A percentile compares a stretch with the other conserved stretches of the same genome.
Conservation (phyloP, 30 jellyfish, hydroid and myxozoan species). For the Turritopsis dohrnii region DNA sequence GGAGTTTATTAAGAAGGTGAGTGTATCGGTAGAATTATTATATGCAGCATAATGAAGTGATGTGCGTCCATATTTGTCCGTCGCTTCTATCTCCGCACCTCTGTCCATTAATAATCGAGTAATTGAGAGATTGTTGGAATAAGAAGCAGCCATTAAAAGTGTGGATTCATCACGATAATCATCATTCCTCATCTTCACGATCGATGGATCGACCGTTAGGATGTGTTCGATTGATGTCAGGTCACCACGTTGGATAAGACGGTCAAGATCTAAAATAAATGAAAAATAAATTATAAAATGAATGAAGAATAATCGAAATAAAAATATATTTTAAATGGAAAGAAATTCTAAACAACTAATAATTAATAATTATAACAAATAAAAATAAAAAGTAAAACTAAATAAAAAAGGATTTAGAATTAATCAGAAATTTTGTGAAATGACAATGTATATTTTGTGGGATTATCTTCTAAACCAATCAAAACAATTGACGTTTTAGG, state of each 20-base stretch:
- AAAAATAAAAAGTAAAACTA: too few species aligned
- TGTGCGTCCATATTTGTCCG: background rate
- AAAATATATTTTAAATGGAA: background rate
- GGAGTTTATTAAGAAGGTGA: background rate
- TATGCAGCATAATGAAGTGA: background rate
- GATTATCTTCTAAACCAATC: background rate
- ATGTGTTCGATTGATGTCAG: background rate
- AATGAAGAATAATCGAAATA: background rate
- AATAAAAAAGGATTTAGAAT: too few species aligned
- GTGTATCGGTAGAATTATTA: background rate
- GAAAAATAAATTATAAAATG: background rate
- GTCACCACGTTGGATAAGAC: background rate
- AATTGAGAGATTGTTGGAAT: background rate
- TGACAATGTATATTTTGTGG: background rate
- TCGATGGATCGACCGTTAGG: background rate
- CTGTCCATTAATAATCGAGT: background rate
- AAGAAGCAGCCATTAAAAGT: background rate
- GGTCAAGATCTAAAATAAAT: background rate
- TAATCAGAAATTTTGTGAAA: background rate
- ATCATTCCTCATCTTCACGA: background rate
- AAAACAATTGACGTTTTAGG: background rate
- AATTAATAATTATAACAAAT: too few species aligned
- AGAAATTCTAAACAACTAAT: background rate
- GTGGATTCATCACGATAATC: background rate
- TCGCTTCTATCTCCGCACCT: background rate